phyloP scores from a whole-genome alignment of 2,113 vertebrate genomes.

The Dunckerocampus dactyliophorus region DNA sequence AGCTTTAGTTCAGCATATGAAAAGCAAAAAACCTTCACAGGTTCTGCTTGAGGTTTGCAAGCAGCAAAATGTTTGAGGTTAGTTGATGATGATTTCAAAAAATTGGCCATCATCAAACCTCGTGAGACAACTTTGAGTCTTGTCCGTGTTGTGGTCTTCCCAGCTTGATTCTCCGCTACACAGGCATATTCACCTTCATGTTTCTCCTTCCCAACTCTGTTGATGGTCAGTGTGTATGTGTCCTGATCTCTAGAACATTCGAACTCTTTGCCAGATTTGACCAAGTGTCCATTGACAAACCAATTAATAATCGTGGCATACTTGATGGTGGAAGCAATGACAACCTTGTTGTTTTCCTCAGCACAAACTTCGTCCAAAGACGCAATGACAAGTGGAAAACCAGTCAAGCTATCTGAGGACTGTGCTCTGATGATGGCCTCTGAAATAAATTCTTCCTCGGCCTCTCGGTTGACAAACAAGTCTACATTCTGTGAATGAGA shows the following conservation, averaged over 20 bases:
- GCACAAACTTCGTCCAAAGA: slow-evolving; percentile 65
- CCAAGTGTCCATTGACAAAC: slow-evolving; percentile 80
- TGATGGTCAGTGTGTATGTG: slow-evolving; percentile 78
- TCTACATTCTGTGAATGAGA: slow-evolving; percentile 47
- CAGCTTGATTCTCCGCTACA: slow-evolving; percentile 83
- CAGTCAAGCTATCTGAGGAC: slow-evolving; percentile 23
- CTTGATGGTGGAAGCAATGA: slow-evolving; percentile 71
- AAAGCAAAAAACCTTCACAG: not conserved
- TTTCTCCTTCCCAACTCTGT: slow-evolving; percentile 67
- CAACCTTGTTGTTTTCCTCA: slow-evolving; percentile 70
- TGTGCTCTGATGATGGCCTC: slow-evolving; percentile 47
- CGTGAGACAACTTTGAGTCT: slow-evolving; percentile 84
- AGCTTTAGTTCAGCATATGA: not conserved
- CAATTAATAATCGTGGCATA: slow-evolving; percentile 77
- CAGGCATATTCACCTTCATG: slow-evolving; percentile 89
- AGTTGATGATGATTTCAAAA: slow-evolving; percentile 57
- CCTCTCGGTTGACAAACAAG: slow-evolving; percentile 50
- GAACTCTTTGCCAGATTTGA: slow-evolving; percentile 85
- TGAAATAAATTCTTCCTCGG: slow-evolving; percentile 60
- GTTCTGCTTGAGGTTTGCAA: slow-evolving; percentile 25
- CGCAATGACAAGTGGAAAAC: slow-evolving; percentile 62
- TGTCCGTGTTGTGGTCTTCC: slow-evolving; percentile 80
- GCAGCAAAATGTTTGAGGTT: slow-evolving; percentile 38
- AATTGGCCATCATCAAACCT: slow-evolving; percentile 83
- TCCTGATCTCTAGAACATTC: slow-evolving; percentile 84